A percentile compares a stretch with the other conserved stretches of the same genome.
These are phyloP conservation scores for Atta texana DNA, from an alignment of 1,140 invertebrate species.

Conservation along the genomic window DNA sequence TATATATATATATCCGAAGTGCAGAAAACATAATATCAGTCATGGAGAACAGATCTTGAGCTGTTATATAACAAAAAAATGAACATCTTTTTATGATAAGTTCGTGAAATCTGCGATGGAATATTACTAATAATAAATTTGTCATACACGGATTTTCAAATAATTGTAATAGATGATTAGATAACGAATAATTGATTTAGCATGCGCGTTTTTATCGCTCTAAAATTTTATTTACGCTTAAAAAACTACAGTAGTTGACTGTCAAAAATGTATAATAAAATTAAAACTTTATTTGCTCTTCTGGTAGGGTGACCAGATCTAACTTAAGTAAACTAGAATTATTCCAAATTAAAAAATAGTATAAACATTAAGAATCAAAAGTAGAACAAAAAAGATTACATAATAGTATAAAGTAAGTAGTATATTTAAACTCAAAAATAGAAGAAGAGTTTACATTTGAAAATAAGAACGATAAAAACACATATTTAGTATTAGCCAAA, in stretches of 20 bases:
- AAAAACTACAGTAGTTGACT: not conserved
- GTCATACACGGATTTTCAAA: not conserved
- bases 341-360: too few relatives aligned
- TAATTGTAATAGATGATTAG: not conserved
- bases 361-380: too few relatives aligned
- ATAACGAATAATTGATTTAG: not conserved
- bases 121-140: not conserved
- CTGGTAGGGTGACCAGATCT: too few relatives aligned
- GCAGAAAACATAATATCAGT: conserved; percentile 7
- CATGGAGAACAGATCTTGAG: not conserved
- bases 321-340: too few relatives aligned
- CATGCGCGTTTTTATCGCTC: not conserved
- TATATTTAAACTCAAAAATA: too few relatives aligned
- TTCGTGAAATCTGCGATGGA: not conserved
- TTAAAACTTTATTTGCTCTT: not conserved
- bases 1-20: not conserved
- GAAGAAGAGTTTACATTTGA: too few relatives aligned
- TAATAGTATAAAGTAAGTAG: too few relatives aligned
- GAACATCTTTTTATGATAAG: not conserved
- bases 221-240: conserved; percentile 26
- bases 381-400: too few relatives aligned
- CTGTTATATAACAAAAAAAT: conserved; percentile 21
- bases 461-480: too few relatives aligned
- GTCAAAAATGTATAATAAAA: not conserved
- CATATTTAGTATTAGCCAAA: too few relatives aligned